Conservation (phyloP, 1,140 invertebrate species). For the Macrotrachela quadricornifera region DNA sequence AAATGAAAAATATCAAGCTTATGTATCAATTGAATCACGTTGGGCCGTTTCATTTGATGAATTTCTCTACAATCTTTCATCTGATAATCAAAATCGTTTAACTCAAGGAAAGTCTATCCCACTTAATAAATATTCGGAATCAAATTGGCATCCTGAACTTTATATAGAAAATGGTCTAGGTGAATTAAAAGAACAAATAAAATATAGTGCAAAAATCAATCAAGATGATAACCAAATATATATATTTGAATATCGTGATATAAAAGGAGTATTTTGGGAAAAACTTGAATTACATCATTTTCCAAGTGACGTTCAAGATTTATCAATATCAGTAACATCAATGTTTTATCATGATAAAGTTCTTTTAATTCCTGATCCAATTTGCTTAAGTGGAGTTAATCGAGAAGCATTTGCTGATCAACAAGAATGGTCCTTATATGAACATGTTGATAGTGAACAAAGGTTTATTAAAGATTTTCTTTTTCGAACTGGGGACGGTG, state of each 20-base stretch:
- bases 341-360: too few relatives aligned
- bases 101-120: too few relatives aligned
- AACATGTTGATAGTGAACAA: neutral
- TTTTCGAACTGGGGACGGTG: neutral
- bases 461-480: neutral
- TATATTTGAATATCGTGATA: too few relatives aligned
- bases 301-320: too few relatives aligned
- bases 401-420: constrained; percentile 1
- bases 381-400: neutral
- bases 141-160: neutral
- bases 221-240: too few relatives aligned
- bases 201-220: neutral
- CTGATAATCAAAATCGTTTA: neutral
- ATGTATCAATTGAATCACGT: too few relatives aligned
- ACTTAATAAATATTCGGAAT: neutral
- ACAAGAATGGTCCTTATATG: constrained; percentile 6
- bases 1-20: too few relatives aligned
- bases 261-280: too few relatives aligned
- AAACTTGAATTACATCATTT: too few relatives aligned
- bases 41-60: neutral
- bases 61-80: neutral
- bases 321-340: neutral
- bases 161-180: neutral
- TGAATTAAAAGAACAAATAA: constrained; percentile 3
- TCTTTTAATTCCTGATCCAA: too few relatives aligned